Evolutionary conservation across 2,113 vertebrate species (phyloP).

Genomic region (Tautogolabrus adspersus): DNA sequence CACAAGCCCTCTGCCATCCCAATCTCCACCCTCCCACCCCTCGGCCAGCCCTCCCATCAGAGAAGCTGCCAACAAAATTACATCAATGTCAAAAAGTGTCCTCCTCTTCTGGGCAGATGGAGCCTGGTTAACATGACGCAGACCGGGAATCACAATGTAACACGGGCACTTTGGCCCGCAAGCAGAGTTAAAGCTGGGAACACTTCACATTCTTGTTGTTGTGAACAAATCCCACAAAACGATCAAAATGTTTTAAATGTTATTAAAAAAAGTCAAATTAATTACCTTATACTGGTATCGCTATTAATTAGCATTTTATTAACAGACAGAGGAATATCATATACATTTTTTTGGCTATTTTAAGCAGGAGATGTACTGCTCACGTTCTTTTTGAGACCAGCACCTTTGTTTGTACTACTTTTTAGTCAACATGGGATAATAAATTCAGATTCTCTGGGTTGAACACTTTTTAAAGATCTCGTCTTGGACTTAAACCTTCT

Average conservation of each 20-base stretch:
- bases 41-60: slow-evolving; percentile 44
- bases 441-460: too few relatives aligned
- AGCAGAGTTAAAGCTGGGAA: neutral
- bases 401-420: too few relatives aligned
- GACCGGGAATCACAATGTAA: slow-evolving; percentile 28
- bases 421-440: too few relatives aligned
- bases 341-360: too few relatives aligned
- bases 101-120: slow-evolving; percentile 39
- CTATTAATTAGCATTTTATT: too few relatives aligned
- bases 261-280: neutral
- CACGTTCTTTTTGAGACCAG: too few relatives aligned
- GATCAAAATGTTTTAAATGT: neutral
- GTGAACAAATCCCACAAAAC: neutral
- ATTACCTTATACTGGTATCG: too few relatives aligned
- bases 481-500: too few relatives aligned
- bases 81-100: slow-evolving; percentile 69
- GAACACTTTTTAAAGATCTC: too few relatives aligned
- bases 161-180: slow-evolving; percentile 1
- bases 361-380: too few relatives aligned
- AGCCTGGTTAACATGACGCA: slow-evolving; percentile 47
- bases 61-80: slow-evolving; percentile 78
- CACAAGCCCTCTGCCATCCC: slow-evolving; percentile 21
- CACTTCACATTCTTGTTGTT: neutral
- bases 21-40: slow-evolving; percentile 30
- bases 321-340: too few relatives aligned